Evolutionary conservation across 2,888 invertebrate genomes (phyloP).

Genomic region (Laspeyria flexula): DNA sequence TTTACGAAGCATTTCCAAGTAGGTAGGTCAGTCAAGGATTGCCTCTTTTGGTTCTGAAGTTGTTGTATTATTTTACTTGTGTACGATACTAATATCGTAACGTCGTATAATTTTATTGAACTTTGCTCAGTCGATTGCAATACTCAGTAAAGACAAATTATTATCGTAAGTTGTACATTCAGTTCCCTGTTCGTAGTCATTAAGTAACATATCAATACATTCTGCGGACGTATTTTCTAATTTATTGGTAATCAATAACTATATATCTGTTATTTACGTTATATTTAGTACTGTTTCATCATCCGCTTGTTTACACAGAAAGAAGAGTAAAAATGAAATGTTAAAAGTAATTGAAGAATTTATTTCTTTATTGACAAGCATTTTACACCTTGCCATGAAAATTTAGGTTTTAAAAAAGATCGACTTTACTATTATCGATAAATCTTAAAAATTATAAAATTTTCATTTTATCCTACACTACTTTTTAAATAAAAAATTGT

Average conservation of each 20-base stretch:
- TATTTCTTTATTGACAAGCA: no score
- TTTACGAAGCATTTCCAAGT: conserved; percentile 26
- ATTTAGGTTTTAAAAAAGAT: no score
- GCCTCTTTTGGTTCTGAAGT: conserved; percentile 35
- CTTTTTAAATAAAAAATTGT: no score
- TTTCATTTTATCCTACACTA: no score
- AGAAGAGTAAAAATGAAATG: background rate
- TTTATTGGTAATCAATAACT: background rate
- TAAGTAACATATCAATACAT: conserved; percentile 27
- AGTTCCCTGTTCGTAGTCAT: conserved; percentile 27
- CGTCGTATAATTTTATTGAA: conserved; percentile 37
- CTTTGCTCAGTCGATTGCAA: conserved; percentile 48
- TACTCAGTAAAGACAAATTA: conserved; percentile 44
- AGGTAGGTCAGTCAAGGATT: conserved; percentile 30
- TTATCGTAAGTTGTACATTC: conserved; percentile 39
- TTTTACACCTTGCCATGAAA: no score
- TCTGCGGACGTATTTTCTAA: background rate
- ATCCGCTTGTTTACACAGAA: background rate
- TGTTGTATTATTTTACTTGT: conserved; percentile 9
- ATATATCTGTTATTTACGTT: background rate
- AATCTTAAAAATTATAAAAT: no score
- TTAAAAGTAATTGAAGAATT: no score
- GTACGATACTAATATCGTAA: conserved; percentile 15
- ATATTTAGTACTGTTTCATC: background rate
- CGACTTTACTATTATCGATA: no score